Base-by-base conservation (phyloP, 2,888 invertebrate genomes). In the Dascillus cervinus region DNA sequence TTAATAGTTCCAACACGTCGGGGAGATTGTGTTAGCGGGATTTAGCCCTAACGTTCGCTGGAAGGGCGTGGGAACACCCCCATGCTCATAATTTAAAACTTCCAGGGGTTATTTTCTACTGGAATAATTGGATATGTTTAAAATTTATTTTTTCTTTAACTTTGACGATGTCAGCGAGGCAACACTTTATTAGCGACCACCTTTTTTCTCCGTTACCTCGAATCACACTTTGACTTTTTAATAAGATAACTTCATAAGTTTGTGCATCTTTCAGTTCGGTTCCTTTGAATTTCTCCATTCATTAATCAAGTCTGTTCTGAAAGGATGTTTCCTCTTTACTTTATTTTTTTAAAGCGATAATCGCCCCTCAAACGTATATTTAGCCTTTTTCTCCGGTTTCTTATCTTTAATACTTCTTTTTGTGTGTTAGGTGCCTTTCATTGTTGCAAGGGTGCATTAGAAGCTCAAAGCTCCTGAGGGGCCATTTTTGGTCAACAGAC, bases 401-500 rank as follows among this genome's bases (percentile, higher is more conserved):
- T 17, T 6, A 17, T 8, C 8, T 6, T 17, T 17, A 17, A 17
- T 17, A 17, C 8, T 6, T 17, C 17, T 17, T 4, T 17, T 17
- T 17, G 17, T 17, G 8, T 17, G 17, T 17, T 17, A 8, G 8
- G 17, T 6, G 17, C 8, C 17, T 9, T 22, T 33, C 30, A 34
- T 30, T 38, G 34, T 13, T 22, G 4, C 9, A 4, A 8, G 22
- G 4, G 22, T 22, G 22, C 4, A 9, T 22, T 6, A 32, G 32
- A 28, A 39, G 39, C 26, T 32, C n/a, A 17, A 8, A 17, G 17
- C 17, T 17, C 17, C 17, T 6, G 26, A 29, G 48, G 46, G 50
- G 47, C 40, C 40, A 43, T 49, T 52, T 49, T 46, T 50, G 53
- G 51, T 52, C 53, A 52, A 46, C 44, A 44, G 49, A 47, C 51